Base-by-base conservation (phyloP, 2,113 vertebrate genomes). In the Prinia subflava region DNA sequence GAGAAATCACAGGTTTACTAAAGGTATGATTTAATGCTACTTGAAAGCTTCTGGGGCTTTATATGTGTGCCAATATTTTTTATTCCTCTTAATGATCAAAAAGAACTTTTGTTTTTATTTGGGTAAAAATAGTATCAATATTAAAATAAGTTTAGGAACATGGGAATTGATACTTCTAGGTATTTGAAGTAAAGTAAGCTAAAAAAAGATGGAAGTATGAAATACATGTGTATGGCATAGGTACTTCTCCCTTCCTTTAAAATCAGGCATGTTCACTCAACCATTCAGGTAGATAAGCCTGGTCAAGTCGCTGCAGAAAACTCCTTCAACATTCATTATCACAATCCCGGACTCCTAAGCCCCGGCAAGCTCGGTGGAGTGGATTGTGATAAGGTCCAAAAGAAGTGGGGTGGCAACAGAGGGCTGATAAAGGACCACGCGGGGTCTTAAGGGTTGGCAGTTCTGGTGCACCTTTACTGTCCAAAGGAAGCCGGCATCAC, bases 1-100 rank as follows among this genome's bases (percentile, higher is more conserved):
- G 86, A 93, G 80, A 94, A 96, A 92, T 68, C 73, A 53, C 25
- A 83, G 27, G 62, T 87, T 89, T 93, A 78, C 92, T 90, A 92
- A 81, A 68, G 28, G 39, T 60, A 68, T 83, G 52, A 90, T 84
- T 81, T 93, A 87, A 81, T 60, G 60, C 73, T 68, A 62, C 53
- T 46, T 92, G 65, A 93, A 94, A 92, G 69, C 65, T 87, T 65
- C 28, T 69, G 53, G 21, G 91, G 21, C 30, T 89, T 91, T 76
- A 53, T 67, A 80, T 27, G 11, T 87, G 53, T 85, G 52, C n/a
- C 64, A 75, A 31, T 83, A 75, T 56, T 78, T 68, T 91, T 94
- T 79, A 64, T 49, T 89, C 16, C 71, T 84, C 78, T 39, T 93
- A 68, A 85, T 64, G 76, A 96, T 84, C 74, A 90, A 65, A 75